Evolutionary conservation across 2,797 vertebrate genomes (phyloP).

Genomic region (Phrynocephalus forsythii): DNA sequence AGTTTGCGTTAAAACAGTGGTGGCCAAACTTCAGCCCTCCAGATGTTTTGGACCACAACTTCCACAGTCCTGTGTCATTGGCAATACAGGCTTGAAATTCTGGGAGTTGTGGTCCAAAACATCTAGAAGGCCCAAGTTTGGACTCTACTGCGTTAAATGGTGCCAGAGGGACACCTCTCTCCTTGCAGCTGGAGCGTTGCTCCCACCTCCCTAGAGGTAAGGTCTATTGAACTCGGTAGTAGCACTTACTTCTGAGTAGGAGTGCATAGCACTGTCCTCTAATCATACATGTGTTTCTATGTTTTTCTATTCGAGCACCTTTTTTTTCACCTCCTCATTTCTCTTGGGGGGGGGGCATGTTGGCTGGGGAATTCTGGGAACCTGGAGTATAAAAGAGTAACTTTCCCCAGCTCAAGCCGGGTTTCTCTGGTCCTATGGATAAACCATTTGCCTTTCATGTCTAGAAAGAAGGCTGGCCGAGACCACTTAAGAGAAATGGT

Average conservation of each 20-base stretch:
- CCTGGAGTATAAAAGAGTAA: not conserved
- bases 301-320: not conserved
- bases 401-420: not conserved
- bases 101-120: no score
- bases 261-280: not conserved
- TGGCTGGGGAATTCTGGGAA: no score
- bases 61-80: no score
- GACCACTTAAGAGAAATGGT: constrained; percentile 51
- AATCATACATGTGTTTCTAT: not conserved
- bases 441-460: not conserved
- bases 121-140: no score
- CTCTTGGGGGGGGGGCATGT: no score
- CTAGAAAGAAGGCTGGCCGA: not conserved
- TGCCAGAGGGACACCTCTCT: not conserved
- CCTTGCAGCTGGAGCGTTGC: not conserved
- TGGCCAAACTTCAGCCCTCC: no score
- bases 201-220: not conserved
- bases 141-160: not conserved
- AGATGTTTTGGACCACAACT: no score
- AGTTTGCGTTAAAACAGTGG: not conserved
- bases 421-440: no score
- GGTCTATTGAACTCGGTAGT: not conserved
- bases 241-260: not conserved
- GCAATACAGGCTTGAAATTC: no score
- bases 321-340: not conserved